phyloP scores from a whole-genome alignment of 2,797 vertebrate species.

The Anguilla megastoma region DNA sequence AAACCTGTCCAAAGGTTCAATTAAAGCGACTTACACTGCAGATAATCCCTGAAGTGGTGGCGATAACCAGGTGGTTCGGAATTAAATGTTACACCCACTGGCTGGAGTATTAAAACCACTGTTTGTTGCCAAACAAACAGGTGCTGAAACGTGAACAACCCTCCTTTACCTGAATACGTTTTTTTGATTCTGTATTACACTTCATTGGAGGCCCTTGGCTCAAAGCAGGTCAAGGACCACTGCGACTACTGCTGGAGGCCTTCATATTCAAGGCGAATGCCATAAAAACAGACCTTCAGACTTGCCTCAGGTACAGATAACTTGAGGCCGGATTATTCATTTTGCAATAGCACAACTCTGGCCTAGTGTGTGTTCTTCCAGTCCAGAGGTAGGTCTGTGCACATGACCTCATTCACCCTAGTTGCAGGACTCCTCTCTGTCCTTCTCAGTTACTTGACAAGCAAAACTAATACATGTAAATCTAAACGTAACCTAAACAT shows the following conservation, averaged over 20 bases:
- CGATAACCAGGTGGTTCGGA: background rate
- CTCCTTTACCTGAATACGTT: too few species aligned
- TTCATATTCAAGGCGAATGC: background rate
- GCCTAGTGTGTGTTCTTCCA: background rate
- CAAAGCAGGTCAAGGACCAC: slow-evolving; percentile 7
- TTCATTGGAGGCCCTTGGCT: background rate
- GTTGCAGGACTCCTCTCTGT: background rate
- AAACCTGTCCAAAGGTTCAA: background rate
- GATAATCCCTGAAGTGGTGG: background rate
- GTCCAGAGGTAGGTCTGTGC: background rate
- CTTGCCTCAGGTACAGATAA: background rate
- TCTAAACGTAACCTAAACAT: background rate
- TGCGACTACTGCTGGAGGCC: background rate
- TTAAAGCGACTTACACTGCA: background rate
- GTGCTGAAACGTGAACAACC: background rate
- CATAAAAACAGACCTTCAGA: slow-evolving; percentile 1
- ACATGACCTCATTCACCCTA: background rate
- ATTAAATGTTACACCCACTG: background rate
- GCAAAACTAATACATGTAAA: background rate
- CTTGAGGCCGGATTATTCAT: background rate
- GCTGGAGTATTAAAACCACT: background rate
- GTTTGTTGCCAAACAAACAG: background rate
- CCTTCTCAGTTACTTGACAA: background rate
- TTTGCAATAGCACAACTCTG: background rate
- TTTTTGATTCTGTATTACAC: background rate